Evolutionary conservation across 2,113 vertebrate species (phyloP), one percentile per base, ranked within the genome.

Genomic region (Dipodomys spectabilis): DNA sequence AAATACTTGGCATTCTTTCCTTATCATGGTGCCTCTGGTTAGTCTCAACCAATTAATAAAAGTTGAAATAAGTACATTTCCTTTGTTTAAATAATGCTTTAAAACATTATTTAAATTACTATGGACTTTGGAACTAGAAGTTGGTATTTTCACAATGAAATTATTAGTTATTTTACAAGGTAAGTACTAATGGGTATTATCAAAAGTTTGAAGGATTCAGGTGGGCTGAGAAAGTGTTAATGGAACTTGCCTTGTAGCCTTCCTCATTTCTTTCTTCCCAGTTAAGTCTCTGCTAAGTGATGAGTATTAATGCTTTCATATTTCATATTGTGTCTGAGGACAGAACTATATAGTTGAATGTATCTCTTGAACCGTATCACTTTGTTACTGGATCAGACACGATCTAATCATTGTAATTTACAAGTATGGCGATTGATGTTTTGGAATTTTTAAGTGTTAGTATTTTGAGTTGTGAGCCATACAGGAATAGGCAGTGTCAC

Each of bases 121-220:
- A 49, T 95, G 91, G 23, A 16, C 91, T 92, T 67, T 96, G 95
- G 86, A 88, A 85, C 20, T 95, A 87, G 82, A 95, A 95, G 62
- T 92, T 95, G 89, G 10, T 60, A 90, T 80, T 94, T 93, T 94
- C 74, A 93, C 80, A 93, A 65, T 89, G 88, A 94, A 82, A 88
- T 94, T 92, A 92, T 92, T 95, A 86, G 90, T 93, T 57, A 57
- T 94, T 89, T 93, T 85, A 78, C 74, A 92, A 97, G 97, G 97
- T 97, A 97, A 97, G 97, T 97, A 95, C 83, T 94, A 44, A 13
- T n/a, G 64, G 79, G 53, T 79, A 95, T 93, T 94, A 53, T 77
- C 11, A 16, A 57, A 16, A 74, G 69, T 25, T 75, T 45, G 28
- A 89, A 73, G 74, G 92, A 60, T 77, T 83, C 44, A 71, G 71